phyloP scores from a whole-genome alignment of 1,140 invertebrate species.

The Arion vulgaris region DNA sequence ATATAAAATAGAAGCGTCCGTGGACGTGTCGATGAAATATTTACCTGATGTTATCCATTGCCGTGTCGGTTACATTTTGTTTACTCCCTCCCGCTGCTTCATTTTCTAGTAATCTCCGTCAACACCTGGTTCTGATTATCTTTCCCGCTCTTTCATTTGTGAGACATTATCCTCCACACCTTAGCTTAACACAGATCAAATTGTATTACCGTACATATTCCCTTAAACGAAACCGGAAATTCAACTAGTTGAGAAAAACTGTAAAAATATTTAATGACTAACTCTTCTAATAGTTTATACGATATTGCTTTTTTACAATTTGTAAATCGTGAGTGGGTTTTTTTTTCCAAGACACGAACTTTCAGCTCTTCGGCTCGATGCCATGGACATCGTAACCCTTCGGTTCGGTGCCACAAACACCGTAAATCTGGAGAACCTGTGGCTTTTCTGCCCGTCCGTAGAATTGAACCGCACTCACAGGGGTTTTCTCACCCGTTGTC shows the following conservation, averaged over 20 bases:
- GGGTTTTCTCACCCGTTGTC: no score
- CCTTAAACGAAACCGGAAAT: background rate
- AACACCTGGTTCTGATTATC: constrained; percentile 3
- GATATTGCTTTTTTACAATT: no score
- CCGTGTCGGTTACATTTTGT: background rate
- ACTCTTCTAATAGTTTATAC: no score
- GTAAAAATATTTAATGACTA: no score
- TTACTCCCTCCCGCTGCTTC: constrained; percentile 7
- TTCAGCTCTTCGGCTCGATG: no score
- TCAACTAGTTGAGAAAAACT: background rate
- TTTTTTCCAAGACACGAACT: no score
- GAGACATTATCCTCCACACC: background rate
- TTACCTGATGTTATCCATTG: background rate
- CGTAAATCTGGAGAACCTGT: no score
- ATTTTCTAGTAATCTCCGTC: background rate
- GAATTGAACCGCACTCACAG: no score
- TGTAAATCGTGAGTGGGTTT: no score
- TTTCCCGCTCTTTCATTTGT: background rate
- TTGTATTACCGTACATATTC: background rate
- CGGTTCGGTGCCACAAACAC: no score
- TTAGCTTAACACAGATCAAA: background rate
- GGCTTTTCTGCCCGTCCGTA: no score
- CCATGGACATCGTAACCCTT: no score
- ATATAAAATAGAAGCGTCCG: background rate
- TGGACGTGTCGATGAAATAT: background rate